These are phyloP conservation scores for Galeopsomyia nigrocyanea DNA, from an alignment of 2,888 invertebrate species.

Conservation along the genomic window DNA sequence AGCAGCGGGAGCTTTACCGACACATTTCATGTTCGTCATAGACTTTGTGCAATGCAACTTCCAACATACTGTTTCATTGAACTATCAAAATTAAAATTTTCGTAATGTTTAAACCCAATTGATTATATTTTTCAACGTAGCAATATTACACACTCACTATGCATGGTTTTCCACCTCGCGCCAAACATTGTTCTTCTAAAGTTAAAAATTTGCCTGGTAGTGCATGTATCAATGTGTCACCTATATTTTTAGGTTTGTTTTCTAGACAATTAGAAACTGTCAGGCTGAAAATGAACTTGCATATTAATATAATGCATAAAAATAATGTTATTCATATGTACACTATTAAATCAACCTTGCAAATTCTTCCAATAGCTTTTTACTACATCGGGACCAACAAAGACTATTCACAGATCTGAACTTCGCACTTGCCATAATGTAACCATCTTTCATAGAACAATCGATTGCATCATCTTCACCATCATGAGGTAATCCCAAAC, in stretches of 20 bases:
- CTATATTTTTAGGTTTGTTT: conserved; percentile 39
- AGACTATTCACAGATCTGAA: conserved; percentile 36
- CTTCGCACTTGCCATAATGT: conserved; percentile 45
- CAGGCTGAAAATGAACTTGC: conserved; percentile 19
- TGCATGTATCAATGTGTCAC: conserved; percentile 12
- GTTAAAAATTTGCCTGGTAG: conserved; percentile 43
- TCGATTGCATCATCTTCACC: conserved; percentile 35
- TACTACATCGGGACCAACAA: conserved; percentile 43
- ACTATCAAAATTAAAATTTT: conserved; percentile 20
- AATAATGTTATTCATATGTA: neutral
- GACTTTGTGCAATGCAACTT: conserved; percentile 45
- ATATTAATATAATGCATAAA: neutral
- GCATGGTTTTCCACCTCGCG: conserved; percentile 43
- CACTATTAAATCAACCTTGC: conserved; percentile 23
- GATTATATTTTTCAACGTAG: neutral
- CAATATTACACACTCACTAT: conserved; percentile 29
- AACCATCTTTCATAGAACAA: conserved; percentile 44
- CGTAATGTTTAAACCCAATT: neutral
- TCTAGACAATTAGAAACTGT: conserved; percentile 40
- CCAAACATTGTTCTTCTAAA: conserved; percentile 40
- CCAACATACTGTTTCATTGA: conserved; percentile 45
- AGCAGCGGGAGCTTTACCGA: conserved; percentile 45
- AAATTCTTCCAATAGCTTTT: conserved; percentile 30
- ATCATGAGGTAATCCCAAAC: conserved; percentile 42
- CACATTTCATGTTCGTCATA: conserved; percentile 36